Evolutionary conservation across 2,797 vertebrate species (phyloP).

Genomic region (Gadopsis marmoratus): DNA sequence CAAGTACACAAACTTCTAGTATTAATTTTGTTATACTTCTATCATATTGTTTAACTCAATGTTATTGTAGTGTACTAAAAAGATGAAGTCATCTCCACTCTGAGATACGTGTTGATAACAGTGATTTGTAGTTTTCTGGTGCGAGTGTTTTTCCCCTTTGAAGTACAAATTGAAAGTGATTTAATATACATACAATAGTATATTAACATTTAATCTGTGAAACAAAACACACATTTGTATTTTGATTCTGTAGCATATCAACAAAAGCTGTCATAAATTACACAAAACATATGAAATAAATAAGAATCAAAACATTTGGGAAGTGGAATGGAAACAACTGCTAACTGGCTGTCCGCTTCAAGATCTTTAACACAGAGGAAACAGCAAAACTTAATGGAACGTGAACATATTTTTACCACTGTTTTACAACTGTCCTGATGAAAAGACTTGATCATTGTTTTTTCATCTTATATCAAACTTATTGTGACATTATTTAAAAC

Average conservation of each 20-base stretch:
- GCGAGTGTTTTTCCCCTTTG: conserved; percentile 37
- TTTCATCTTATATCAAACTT: conserved; percentile 78
- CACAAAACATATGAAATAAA: not conserved
- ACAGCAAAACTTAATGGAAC: conserved; percentile 70
- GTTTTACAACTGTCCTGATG: conserved; percentile 74
- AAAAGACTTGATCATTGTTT: conserved; percentile 68
- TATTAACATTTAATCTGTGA: conserved; percentile 47
- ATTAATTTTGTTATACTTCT: conserved; percentile 73
- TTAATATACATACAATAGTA: conserved; percentile 29
- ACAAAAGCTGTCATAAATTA: conserved; percentile 22
- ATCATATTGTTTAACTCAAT: conserved; percentile 76
- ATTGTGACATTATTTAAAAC: conserved; percentile 87
- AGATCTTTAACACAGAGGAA: conserved; percentile 45
- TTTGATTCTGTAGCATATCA: conserved; percentile 46
- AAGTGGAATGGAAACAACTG: conserved; percentile 18
- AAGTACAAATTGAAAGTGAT: conserved; percentile 47
- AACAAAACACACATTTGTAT: conserved; percentile 35
- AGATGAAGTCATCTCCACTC: conserved; percentile 73
- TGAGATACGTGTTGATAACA: conserved; percentile 66
- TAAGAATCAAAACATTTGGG: conserved; percentile 33
- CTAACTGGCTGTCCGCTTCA: conserved; percentile 25
- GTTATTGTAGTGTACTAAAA: conserved; percentile 86
- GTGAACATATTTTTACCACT: conserved; percentile 80
- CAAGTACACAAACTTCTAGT: conserved; percentile 69
- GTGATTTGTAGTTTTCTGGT: conserved; percentile 69